Conservation (phyloP, 2,113 vertebrate species). For the Cyphomyrus discorhynchus region DNA sequence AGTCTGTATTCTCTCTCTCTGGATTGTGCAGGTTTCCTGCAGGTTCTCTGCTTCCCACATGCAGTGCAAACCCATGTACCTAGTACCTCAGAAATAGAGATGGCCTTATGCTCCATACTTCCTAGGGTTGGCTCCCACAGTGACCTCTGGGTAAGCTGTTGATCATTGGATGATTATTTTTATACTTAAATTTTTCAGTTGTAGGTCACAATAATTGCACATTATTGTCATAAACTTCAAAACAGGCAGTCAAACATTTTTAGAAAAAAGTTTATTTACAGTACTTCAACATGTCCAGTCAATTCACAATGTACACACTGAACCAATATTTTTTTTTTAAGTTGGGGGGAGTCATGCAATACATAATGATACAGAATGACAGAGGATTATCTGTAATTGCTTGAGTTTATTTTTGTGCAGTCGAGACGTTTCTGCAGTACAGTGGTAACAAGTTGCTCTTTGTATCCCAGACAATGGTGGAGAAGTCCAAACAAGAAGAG, state of each 20-base stretch:
- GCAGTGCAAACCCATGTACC: not conserved
- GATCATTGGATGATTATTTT: not conserved
- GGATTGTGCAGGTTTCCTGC: not conserved
- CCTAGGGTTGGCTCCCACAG: not conserved
- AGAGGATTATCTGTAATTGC: conserved; percentile 29
- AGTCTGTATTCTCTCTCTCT: not conserved
- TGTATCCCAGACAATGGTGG: conserved; percentile 35
- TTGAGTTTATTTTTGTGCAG: conserved; percentile 25
- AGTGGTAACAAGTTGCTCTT: conserved; percentile 33
- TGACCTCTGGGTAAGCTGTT: not conserved
- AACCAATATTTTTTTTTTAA: conserved; percentile 24
- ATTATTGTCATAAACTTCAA: not conserved
- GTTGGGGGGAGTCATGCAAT: conserved; percentile 47
- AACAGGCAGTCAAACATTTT: conserved; percentile 16
- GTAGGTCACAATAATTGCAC: no score
- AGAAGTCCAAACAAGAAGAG: conserved; percentile 30
- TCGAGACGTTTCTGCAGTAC: conserved; percentile 27
- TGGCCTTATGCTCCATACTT: not conserved
- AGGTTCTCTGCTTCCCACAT: not conserved
- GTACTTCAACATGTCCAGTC: conserved; percentile 43
- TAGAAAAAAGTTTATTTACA: conserved; percentile 66
- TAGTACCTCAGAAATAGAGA: not conserved
- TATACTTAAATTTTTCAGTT: not conserved
- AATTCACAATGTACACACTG: conserved; percentile 56
- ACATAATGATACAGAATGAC: conserved; percentile 32